Base-by-base conservation (phyloP, 2,888 invertebrate species). In the Rhamphomyia laevipes region DNA sequence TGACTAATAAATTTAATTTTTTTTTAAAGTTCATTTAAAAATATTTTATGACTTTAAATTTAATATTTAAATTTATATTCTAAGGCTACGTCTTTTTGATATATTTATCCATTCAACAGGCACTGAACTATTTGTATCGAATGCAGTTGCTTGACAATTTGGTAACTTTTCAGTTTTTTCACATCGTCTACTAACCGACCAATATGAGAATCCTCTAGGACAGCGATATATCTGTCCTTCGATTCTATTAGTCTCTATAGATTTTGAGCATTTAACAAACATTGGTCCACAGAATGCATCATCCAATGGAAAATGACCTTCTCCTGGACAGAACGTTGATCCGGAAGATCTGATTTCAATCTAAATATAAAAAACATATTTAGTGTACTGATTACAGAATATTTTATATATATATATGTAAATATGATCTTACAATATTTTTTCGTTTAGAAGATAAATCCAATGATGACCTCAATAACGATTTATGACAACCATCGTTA, bases 171-270 rank as follows among this genome's bases (percentile, higher is more conserved):
- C 69, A 1, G 73, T 71, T 41, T 77, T 75, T 68, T 89, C 88
- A 63, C 88, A 89, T 61, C 82, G 75, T 66, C 81, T 78, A 58
- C 86, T 87, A 4, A 84, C 77, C 41, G 81, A 76, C 86, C 86
- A 88, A 63, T 82, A 90, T 5, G 81, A 75, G 58, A 79, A 86
- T 41, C 81, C 81, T 58, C 78, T 73, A 1, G 89, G 89, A 68
- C 90, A 90, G 60, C 82, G 82, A 64, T 82, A 81, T 13, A 89
- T 72, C 58, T 78, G 79, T 15, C 84, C 88, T 65, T 80, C 74
- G 56, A 85, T 64, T 47, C 70, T 74, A 43, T 72, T 74, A 2
- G 71, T 62, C 54, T 72, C 71, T 12, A 61, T 54, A 13, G 72
- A 67, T 57, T 68, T 72, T 58, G 73, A 72, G 64, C 89, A 89